Evolutionary conservation across 2,888 invertebrate genomes (phyloP), one percentile per base, ranked within the genome.

Genomic region (Pristionchus entomophagus): DNA sequence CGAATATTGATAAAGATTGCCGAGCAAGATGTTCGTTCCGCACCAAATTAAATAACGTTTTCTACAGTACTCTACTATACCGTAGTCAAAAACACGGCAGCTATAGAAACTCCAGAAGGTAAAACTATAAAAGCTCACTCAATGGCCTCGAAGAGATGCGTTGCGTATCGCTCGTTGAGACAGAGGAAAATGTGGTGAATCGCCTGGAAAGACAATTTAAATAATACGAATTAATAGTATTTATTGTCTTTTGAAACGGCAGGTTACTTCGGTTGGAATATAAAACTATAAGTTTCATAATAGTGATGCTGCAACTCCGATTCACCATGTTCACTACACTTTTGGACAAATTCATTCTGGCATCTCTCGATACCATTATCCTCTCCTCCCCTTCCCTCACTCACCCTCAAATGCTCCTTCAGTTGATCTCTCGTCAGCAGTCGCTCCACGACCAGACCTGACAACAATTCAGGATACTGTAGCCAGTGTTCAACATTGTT

Each of bases 141-240:
- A 32, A 87, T 80, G 29, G 85, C 59, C 77, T 80, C 56, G 78
- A 77, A 80, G 26, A 87, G 80, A 12, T 65, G 49, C 65, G 62
- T 29, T 19, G 86, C 65, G 45, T 83, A 87, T 8, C 45, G 51
- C 22, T 86, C 83, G 38, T 86, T 56, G 35, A 69, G 81, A 10
- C 86, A 49, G 19, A 87, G 81, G 59, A 87, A 84, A 12, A 84
- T 29, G 51, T 45, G 35, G 12, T 35, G 62, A 19, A 65, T 51
- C 14, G 84, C 84, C 84, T 82, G 41, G 8, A 73, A 73, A 5
- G 14, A n/a, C 65, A 59, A 14, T 14, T n/a, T n/a, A n/a, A 45
- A 10, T 45, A 14, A 6, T 45, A 10, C 45, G 8, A 45, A 10
- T 6, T 45, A 6, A 45, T 45, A 14, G 45, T 45, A 10, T 45